Evolutionary conservation across 1,140 invertebrate species (phyloP).

Genomic region (Pteromalus puparum): DNA sequence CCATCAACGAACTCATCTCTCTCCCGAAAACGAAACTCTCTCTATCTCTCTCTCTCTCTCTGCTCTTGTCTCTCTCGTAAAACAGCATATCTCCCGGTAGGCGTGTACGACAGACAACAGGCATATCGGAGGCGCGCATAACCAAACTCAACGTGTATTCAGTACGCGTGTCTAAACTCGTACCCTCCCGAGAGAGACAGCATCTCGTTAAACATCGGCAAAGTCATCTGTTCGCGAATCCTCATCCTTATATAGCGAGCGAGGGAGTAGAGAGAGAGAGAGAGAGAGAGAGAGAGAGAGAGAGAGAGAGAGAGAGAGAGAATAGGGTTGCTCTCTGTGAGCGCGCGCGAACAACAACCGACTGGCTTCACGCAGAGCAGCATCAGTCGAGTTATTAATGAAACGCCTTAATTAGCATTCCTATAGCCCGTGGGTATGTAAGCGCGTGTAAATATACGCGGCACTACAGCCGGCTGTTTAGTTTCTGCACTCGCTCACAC

Average conservation of each 20-base stretch:
- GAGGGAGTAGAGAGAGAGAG: too few relatives aligned
- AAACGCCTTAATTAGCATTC: constrained; percentile 65
- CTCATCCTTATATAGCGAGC: neutral
- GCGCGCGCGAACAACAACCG: neutral
- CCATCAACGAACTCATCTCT: too few relatives aligned
- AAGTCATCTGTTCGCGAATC: neutral
- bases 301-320: neutral
- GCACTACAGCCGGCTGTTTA: neutral
- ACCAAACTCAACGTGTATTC: neutral
- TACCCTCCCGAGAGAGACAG: neutral
- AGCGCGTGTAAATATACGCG: constrained; percentile 63
- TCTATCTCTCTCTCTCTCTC: too few relatives aligned
- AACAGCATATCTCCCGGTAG: neutral
- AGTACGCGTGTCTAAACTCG: neutral
- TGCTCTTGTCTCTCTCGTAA: neutral
- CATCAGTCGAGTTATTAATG: constrained; percentile 55
- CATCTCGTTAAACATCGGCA: constrained; percentile 13
- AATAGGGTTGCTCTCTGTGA: neutral
- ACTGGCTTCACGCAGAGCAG: neutral
- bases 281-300: too few relatives aligned
- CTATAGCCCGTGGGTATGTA: constrained; percentile 51
- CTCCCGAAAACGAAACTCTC: too few relatives aligned
- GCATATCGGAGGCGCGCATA: neutral
- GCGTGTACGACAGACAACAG: neutral
- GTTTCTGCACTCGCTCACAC: constrained; percentile 20